Conservation (phyloP, 2,888 invertebrate genomes). For the Melanophora roralis region DNA sequence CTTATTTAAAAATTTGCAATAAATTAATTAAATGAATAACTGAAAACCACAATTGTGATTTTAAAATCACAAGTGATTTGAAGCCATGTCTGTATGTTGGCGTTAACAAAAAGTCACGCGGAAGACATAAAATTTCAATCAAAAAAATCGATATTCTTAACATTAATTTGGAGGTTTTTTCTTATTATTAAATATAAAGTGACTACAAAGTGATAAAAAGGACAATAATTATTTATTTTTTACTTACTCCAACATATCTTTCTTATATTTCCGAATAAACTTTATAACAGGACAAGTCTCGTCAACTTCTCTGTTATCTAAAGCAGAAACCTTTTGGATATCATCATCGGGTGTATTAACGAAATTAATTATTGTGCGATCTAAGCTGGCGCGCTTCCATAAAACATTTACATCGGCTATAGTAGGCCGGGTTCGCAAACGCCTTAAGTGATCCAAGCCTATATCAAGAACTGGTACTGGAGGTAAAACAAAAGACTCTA, state of each 20-base stretch:
- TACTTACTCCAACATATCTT: slow-evolving; percentile 21
- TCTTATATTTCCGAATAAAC: neutral
- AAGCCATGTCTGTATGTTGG: no score
- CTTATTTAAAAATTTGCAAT: no score
- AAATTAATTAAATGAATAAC: no score
- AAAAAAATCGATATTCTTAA: no score
- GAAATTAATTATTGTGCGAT: slow-evolving; percentile 16
- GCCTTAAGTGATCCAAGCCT: slow-evolving; percentile 61
- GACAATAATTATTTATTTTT: no score
- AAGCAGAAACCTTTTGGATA: neutral
- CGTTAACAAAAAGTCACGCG: no score
- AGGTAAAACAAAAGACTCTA: slow-evolving; percentile 66
- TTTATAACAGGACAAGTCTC: neutral
- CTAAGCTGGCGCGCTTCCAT: slow-evolving; percentile 59
- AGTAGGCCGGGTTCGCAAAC: slow-evolving; percentile 61
- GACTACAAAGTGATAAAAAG: no score
- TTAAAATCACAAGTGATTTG: no score
- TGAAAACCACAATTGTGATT: no score
- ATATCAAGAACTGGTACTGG: slow-evolving; percentile 46
- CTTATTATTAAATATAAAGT: no score
- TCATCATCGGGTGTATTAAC: slow-evolving; percentile 8
- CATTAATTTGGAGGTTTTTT: no score
- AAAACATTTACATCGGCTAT: slow-evolving; percentile 65
- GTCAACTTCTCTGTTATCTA: neutral
- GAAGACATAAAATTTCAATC: no score